Evolutionary conservation across 2,797 vertebrate species (phyloP).

Genomic region (Hydrocynus forskahlii): DNA sequence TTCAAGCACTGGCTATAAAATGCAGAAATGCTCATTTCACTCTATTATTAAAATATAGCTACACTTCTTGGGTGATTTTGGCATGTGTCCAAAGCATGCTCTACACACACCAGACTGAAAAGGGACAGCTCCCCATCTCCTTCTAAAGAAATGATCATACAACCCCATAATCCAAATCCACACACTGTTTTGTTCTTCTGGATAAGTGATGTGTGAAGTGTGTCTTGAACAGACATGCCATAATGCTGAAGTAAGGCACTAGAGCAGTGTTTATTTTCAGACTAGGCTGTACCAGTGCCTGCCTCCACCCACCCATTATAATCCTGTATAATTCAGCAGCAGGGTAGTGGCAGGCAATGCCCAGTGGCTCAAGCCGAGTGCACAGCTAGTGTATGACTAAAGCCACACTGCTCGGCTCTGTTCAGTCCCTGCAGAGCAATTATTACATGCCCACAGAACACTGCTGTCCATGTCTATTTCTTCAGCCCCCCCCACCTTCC

Average conservation of each 20-base stretch:
- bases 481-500: too few species aligned
- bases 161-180: conserved; percentile 1
- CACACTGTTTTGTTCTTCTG: conserved; percentile 20
- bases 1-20: background rate
- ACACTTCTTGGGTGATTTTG: background rate
- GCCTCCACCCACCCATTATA: conserved; percentile 35
- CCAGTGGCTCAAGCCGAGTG: conserved; percentile 20
- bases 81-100: background rate
- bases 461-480: background rate
- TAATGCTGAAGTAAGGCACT: conserved; percentile 23
- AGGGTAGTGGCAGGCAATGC: conserved; percentile 38
- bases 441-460: background rate
- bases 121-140: background rate
- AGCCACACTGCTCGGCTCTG: conserved; percentile 8
- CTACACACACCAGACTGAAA: background rate
- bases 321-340: conserved; percentile 50
- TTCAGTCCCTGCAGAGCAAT: conserved; percentile 30
- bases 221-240: background rate
- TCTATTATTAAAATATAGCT: background rate
- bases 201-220: background rate
- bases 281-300: conserved; percentile 27
- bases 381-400: background rate
- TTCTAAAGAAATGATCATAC: background rate
- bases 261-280: conserved; percentile 46
- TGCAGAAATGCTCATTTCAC: background rate